Percentiles rank a stretch among this genome's conserved stretches.
Conservation (phyloP, 2,113 vertebrate species). For the Protobothrops flavoviridis region DNA sequence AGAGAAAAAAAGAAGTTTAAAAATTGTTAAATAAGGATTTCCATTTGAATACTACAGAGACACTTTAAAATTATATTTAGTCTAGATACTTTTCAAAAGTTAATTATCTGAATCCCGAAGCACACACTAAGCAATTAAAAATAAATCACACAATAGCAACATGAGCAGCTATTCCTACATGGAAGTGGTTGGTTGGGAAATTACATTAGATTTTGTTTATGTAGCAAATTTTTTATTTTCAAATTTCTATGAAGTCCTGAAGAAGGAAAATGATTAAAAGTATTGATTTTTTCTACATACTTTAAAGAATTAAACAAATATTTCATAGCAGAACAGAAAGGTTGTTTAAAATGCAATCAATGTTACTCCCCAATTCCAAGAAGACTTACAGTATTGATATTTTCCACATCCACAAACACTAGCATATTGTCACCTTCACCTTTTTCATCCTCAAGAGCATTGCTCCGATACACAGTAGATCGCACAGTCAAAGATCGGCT, state of each 20-base stretch:
- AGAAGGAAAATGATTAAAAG: background rate
- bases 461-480: constrained; percentile 86
- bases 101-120: background rate
- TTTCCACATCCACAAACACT: constrained; percentile 95
- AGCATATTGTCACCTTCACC: constrained; percentile 80
- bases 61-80: background rate
- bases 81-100: background rate
- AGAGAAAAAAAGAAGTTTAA: background rate
- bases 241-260: background rate
- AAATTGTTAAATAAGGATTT: background rate
- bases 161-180: background rate
- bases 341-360: constrained; percentile 27
- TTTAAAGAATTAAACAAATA: background rate
- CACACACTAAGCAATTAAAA: background rate
- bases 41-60: background rate
- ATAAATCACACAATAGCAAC: background rate
- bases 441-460: constrained; percentile 79
- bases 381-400: constrained; percentile 88
- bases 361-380: constrained; percentile 16
- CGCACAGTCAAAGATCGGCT: constrained; percentile 89
- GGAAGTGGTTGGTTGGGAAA: background rate
- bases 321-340: background rate
- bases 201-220: background rate
- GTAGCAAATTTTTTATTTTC: background rate
- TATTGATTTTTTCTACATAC: background rate